Base-by-base conservation (phyloP, 2,113 vertebrate genomes). In the Thunnus thynnus region DNA sequence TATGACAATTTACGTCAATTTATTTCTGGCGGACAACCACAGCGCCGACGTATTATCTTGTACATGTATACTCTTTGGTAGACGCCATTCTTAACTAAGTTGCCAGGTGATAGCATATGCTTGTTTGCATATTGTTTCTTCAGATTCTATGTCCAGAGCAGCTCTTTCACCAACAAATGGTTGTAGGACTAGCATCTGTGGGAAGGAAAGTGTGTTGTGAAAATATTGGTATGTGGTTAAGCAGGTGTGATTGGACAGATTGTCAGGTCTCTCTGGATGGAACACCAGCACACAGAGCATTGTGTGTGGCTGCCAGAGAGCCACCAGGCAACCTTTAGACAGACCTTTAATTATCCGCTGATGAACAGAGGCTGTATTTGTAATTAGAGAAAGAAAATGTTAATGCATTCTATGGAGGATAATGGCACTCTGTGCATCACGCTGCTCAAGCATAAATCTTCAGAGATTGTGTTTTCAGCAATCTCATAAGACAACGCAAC, bases 351-450 rank as follows among this genome's bases (percentile, higher is more conserved):
- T 92, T 87, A 87, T 83, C 69, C 36, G 22, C 36, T 54, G 57
- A 84, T 77, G 80, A 85, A 72, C 66, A 78, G 79, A 87, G 75
- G 51, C 61, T 55, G 63, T 75, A 74, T 80, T 81, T 79, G 82
- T 86, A 87, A 92, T 93, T 91, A 89, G 63, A 86, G 46, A 64
- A 72, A 78, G 76, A 62, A 88, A 90, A 92, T 93, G 82, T 89
- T 89, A 90, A 93, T 91, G 83, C 80, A 83, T 91, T 92, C 85
- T 76, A 64, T 85, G 72, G 72, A 75, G 47, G 68, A 80, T 87
- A 89, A 90, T 86, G 82, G 69, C 74, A 72, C 69, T 51, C 64
- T 44, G 73, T 58, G 76, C 55, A 12, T 78, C 72, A 60, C 41
- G 36, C 32, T 72, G 54, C 13, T n/a, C 10, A n/a, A 25, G 27